Conservation (phyloP, 2,797 vertebrate genomes). For the Muraenolepis orangiensis region DNA sequence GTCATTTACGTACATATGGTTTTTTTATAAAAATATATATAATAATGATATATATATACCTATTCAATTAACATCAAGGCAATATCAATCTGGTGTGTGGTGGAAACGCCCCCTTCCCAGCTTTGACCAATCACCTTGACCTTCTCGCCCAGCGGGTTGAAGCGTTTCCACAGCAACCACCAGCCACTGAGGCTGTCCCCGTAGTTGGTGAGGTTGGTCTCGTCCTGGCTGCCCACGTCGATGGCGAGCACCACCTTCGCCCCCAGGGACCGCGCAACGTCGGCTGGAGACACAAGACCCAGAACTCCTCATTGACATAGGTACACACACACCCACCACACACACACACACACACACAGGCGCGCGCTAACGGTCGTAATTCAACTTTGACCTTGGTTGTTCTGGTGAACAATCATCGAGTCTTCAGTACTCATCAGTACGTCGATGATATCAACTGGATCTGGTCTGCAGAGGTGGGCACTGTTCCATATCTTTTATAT, state of each 20-base stretch:
- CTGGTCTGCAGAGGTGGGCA: not conserved
- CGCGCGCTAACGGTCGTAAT: not conserved
- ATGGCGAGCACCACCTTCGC: slow-evolving; percentile 92
- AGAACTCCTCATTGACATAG: not conserved
- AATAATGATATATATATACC: no score
- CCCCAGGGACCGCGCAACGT: slow-evolving; percentile 88
- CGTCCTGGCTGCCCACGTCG: slow-evolving; percentile 88
- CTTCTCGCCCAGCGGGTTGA: slow-evolving; percentile 86
- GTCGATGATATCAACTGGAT: no score
- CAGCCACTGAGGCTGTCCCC: slow-evolving; percentile 88
- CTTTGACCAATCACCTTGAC: slow-evolving; percentile 78
- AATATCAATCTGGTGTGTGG: no score
- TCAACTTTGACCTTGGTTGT: not conserved
- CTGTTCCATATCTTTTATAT: not conserved
- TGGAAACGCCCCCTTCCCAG: no score
- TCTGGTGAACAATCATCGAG: no score
- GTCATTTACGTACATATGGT: not conserved
- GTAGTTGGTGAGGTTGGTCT: slow-evolving; percentile 91
- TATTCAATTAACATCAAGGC: no score
- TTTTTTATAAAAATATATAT: not conserved
- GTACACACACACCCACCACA: no score
- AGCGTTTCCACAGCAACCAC: slow-evolving; percentile 95
- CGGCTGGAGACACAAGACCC: slow-evolving; percentile 66
- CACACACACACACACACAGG: not conserved
- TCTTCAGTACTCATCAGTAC: no score